phyloP scores from a whole-genome alignment of 2,797 vertebrate genomes.

The Pempheris klunzingeri region DNA sequence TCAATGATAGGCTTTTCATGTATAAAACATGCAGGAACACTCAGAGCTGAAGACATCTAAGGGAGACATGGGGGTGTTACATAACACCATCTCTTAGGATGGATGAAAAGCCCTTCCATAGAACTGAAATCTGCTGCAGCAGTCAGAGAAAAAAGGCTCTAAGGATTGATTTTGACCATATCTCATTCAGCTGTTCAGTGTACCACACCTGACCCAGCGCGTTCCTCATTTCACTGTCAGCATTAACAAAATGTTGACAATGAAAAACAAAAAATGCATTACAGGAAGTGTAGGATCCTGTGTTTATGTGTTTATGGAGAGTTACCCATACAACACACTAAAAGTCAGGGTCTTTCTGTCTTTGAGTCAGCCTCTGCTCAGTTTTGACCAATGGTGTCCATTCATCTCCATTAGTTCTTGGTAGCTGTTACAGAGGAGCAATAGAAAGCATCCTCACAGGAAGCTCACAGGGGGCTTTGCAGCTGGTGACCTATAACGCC shows the following conservation, averaged over 20 bases:
- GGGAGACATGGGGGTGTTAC: slow-evolving; percentile 82
- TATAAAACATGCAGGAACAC: slow-evolving; percentile 85
- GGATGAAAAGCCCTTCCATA: slow-evolving; percentile 69
- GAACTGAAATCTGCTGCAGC: slow-evolving; percentile 63
- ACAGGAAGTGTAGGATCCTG: no score
- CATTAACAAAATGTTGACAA: background rate
- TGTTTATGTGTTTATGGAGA: no score
- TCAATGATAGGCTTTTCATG: slow-evolving; percentile 86
- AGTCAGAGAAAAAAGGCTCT: slow-evolving; percentile 37
- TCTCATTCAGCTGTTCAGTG: background rate
- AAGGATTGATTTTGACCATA: background rate
- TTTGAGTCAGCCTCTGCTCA: no score
- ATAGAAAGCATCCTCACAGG: no score
- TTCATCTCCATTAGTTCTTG: background rate
- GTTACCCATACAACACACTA: no score
- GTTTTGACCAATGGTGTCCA: background rate
- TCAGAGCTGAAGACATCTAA: slow-evolving; percentile 83
- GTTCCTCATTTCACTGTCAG: background rate
- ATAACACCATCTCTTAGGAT: slow-evolving; percentile 64
- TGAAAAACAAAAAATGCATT: no score
- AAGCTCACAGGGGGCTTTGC: no score
- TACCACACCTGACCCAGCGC: no score
- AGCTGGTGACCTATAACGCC: no score
- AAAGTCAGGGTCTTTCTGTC: no score
- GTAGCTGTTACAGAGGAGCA: no score